Conservation (phyloP, 2,888 invertebrate species). For the Nephrotoma guestfalica region DNA sequence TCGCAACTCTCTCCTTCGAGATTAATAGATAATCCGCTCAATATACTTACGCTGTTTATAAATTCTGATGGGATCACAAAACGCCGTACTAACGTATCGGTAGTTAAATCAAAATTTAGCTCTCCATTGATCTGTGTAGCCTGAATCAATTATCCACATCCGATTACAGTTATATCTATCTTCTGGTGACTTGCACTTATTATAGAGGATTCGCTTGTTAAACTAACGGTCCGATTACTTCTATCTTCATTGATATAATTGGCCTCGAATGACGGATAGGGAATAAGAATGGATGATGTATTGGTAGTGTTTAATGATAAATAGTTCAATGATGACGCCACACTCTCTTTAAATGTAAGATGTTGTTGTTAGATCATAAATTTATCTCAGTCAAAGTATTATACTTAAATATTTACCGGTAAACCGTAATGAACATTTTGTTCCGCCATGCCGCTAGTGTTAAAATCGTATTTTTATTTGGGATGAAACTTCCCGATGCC, state of each 20-base stretch:
- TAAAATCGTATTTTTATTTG: not conserved
- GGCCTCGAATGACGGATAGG: not conserved
- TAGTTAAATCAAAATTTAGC: constrained; percentile 49
- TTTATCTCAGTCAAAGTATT: no score
- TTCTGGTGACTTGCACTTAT: not conserved
- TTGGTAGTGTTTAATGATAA: not conserved
- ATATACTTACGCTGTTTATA: not conserved
- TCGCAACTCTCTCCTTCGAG: constrained; percentile 41
- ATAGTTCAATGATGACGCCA: not conserved
- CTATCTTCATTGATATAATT: not conserved
- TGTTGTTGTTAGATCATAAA: not conserved
- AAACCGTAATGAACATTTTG: not conserved
- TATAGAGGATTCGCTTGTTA: not conserved
- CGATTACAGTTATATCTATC: not conserved
- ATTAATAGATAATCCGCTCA: not conserved
- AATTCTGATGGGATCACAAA: constrained; percentile 40
- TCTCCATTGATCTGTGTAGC: not conserved
- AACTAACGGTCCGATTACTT: not conserved
- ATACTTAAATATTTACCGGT: not conserved
- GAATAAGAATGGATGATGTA: not conserved
- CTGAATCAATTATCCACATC: not conserved
- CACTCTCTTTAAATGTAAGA: not conserved
- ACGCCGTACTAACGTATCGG: constrained; percentile 51
- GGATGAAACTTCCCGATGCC: not conserved
- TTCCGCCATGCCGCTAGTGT: not conserved